Percentiles rank a stretch among this genome's conserved stretches.
phyloP scores from a whole-genome alignment of 2,113 vertebrate species.

The Mobula hypostoma region DNA sequence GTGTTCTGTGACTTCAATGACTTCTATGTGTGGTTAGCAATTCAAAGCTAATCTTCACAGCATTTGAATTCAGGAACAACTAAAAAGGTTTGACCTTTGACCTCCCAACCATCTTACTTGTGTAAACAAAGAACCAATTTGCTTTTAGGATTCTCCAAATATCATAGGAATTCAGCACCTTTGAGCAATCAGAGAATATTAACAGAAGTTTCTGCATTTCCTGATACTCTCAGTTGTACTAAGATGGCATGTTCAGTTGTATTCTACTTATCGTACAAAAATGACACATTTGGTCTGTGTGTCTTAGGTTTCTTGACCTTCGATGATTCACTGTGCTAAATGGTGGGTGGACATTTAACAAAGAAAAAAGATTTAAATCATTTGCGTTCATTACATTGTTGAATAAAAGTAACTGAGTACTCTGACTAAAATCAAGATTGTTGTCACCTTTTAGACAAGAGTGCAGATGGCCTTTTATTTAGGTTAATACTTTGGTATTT shows the following conservation, averaged over 20 bases:
- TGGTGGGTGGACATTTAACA: not conserved
- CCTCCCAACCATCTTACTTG: not conserved
- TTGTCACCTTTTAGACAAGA: not conserved
- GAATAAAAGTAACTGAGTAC: not conserved
- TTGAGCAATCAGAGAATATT: no score
- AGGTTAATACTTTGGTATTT: not conserved
- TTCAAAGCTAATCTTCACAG: not conserved
- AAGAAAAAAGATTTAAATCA: not conserved
- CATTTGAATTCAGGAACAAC: not conserved
- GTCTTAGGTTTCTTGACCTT: not conserved
- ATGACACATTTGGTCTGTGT: not conserved
- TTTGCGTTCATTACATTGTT: not conserved
- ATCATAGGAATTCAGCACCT: not conserved
- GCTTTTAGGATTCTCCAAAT: not conserved
- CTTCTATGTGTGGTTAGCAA: not conserved
- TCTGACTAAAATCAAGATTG: not conserved
- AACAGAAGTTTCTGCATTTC: not conserved
- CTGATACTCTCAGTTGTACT: not conserved
- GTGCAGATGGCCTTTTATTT: not conserved
- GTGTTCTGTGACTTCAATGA: no score
- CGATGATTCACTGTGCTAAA: not conserved
- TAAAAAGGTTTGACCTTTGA: not conserved
- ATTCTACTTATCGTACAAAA: not conserved
- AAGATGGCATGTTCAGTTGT: not conserved
- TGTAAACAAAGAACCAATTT: not conserved